Percentiles rank a stretch among this genome's conserved stretches.
Evolutionary conservation across 2,888 invertebrate species (phyloP).

Genomic region (Hesperia comma): DNA sequence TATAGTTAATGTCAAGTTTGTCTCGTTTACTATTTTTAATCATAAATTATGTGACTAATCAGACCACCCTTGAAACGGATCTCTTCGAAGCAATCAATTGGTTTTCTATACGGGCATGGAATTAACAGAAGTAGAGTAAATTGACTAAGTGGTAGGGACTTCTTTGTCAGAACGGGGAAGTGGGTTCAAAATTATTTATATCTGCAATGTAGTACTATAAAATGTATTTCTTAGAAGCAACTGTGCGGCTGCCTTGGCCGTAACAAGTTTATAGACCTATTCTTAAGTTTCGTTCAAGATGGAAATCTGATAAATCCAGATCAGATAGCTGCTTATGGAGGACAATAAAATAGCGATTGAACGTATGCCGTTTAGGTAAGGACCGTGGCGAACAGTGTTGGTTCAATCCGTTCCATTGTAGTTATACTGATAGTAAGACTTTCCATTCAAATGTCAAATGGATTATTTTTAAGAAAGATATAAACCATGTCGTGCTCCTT

Average conservation of each 20-base stretch:
- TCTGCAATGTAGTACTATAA: constrained; percentile 15
- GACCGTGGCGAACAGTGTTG: constrained; percentile 6
- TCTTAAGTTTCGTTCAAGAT: constrained; percentile 34
- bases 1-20: no score
- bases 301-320: constrained; percentile 36
- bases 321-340: constrained; percentile 33
- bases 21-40: no score
- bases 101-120: constrained; percentile 17
- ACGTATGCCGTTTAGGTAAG: constrained; percentile 24
- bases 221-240: constrained; percentile 22
- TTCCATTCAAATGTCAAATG: constrained; percentile 27
- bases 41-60: not conserved
- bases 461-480: constrained; percentile 25
- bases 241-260: constrained; percentile 18
- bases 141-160: constrained; percentile 21
- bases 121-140: constrained; percentile 27
- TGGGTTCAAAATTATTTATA: constrained; percentile 7
- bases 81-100: constrained; percentile 13
- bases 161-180: not conserved
- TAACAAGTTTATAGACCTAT: constrained; percentile 36
- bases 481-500: constrained; percentile 14
- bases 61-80: not conserved
- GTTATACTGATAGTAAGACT: constrained; percentile 16
- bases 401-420: constrained; percentile 9
- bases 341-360: constrained; percentile 32